Evolutionary conservation across 2,888 invertebrate genomes (phyloP).

Genomic region (Drosophila pseudotalamancana): DNA sequence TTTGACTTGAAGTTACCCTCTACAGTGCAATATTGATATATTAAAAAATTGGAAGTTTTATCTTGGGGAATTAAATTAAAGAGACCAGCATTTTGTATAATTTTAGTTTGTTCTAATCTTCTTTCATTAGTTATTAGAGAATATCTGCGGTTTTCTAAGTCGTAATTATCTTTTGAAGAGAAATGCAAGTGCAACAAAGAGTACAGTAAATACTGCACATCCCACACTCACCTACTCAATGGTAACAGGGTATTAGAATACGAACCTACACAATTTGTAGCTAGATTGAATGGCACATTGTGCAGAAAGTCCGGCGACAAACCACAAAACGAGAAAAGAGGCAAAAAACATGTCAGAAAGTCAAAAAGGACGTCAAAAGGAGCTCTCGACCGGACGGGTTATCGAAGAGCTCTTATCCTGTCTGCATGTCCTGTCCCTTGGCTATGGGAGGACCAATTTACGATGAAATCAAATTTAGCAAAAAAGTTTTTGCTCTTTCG

Average conservation of each 20-base stretch:
- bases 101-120: too few relatives aligned
- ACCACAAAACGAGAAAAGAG: conserved; percentile 5
- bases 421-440: conserved; percentile 18
- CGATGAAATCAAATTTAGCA: conserved; percentile 64
- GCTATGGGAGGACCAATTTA: conserved; percentile 36
- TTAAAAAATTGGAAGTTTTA: too few relatives aligned
- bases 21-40: too few relatives aligned
- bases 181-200: too few relatives aligned
- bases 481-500: conserved; percentile 36
- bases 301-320: conserved; percentile 17
- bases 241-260: conserved; percentile 1
- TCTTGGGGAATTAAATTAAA: too few relatives aligned
- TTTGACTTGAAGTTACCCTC: background rate
- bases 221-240: background rate
- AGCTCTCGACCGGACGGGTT: conserved; percentile 33
- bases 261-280: conserved; percentile 11
- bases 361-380: conserved; percentile 35
- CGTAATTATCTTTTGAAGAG: too few relatives aligned
- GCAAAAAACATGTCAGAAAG: conserved; percentile 42
- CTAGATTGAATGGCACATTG: conserved; percentile 32
- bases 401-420: conserved; percentile 13
- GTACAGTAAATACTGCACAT: background rate
- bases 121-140: too few relatives aligned
- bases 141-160: too few relatives aligned
- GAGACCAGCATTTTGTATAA: too few relatives aligned